Base-by-base conservation (phyloP, 1,140 invertebrate species). In the Himalopsyche phryganea region DNA sequence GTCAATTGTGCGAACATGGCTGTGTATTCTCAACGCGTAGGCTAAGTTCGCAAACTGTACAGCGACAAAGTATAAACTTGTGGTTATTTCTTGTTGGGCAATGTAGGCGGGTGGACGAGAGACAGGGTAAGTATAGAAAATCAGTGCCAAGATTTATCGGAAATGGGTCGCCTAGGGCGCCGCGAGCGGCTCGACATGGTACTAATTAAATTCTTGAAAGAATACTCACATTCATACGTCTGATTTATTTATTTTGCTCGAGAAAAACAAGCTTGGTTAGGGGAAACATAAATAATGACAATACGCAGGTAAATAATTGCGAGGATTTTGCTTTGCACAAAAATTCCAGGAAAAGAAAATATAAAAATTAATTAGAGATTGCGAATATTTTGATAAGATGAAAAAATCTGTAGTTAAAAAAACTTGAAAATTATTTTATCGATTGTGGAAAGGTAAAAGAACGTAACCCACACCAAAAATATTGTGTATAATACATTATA, bases 101-200 rank as follows among this genome's bases (percentile, higher is more conserved):
- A 14, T 13, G 45, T 28, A 17, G 45, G 45, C 13, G 45, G 33
- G 9, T 11, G n/a, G 55, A 11, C 44, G 45, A 19, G 41, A 33
- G 32, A 48, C 20, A 20, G 13, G 53, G 6, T 45, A 28, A 3
- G 23, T 28, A 28, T 28, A 28, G 23, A 28, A 41, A 61, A 56
- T 56, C 59, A 54, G 36, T 53, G 54, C 50, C 53, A 62, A 62
- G 60, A 62, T 62, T 62, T 62, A 58, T 58, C 56, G 51, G 50
- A 49, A 50, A 45, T 58, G 46, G 55, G 55, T 56, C 59, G 38
- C n/a, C 38, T n/a, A 19, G 42, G 53, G 52, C 48, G 60, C 33
- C 47, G 36, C 45, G 33, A 48, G 28, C 36, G 19, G 19, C 35
- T 32, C 23, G 23, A 20, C 55, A 38, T 32, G 53, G 42, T 50